Evolutionary conservation across 2,888 invertebrate species (phyloP), one percentile per base, ranked within the genome.

Genomic region (Portevinia maculata): DNA sequence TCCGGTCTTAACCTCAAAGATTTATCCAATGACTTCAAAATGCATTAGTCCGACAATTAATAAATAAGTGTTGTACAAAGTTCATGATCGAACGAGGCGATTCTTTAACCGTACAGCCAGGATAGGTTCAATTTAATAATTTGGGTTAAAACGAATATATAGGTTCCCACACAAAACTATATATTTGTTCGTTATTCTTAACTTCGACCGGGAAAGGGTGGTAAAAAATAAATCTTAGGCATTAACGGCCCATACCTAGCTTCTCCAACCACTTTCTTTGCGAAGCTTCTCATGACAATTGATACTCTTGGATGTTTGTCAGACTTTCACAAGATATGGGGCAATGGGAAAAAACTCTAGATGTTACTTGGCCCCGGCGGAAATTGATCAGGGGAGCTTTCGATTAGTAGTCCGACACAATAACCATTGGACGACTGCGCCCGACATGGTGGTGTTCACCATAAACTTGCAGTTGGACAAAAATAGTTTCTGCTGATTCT

Each of bases 71-170:
- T 37, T 4, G 17, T 19, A 8, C 37, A 32, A 41, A 71, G 55
- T 64, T 32, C 32, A 57, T 41, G 55, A 44, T 60, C 44, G 34
- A 15, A 52, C n/a, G 60, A 71, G 44, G 44, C 52, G n/a, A n/a
- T 48, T 24, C 48, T 28, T 4, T 7, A 8, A 3, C 34, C 34
- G 8, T 11, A 11, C 34, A 17, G 60, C 9, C 34, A 6, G 24
- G 17, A 57, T 21, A 39, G 30, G 30, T 6, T 32, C 46, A 15
- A 48, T 69, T 15, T 5, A 19, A 55, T 15, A 65, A 55, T 55
- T 44, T 74, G 30, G 73, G 73, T 74, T 74, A 74, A 74, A 37
- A 57, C 9, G 46, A 30, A 30, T n/a, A n/a, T n/a, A n/a, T 1
- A 34, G 52, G 28, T 71, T 71, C 60, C 71, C 71, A 71, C 62